Evolutionary conservation across 2,113 vertebrate species (phyloP).

Genomic region (Carettochelys insculpta): DNA sequence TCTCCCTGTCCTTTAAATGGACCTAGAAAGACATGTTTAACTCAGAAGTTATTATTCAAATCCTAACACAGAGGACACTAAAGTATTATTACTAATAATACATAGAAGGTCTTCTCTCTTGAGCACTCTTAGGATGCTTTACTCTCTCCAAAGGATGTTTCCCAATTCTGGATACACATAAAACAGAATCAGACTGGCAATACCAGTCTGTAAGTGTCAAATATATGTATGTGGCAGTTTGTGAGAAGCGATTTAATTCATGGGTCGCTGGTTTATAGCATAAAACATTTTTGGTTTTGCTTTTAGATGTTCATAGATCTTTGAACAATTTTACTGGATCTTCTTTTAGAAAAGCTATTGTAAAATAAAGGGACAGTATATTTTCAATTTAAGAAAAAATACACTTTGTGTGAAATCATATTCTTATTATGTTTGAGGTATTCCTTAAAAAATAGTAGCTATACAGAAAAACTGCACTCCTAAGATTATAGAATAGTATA

Average conservation of each 20-base stretch:
- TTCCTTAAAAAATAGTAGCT: background rate
- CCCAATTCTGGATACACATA: conserved; percentile 48
- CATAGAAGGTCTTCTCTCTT: conserved; percentile 9
- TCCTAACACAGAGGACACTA: conserved; percentile 16
- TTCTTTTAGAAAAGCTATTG: background rate
- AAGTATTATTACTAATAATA: background rate
- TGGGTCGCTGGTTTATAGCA: conserved; percentile 1
- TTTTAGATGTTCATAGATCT: background rate
- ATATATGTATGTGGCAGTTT: conserved; percentile 59
- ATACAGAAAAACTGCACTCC: no score
- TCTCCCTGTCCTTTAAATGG: background rate
- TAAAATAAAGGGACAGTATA: background rate
- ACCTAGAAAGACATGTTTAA: background rate
- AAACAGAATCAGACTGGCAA: conserved; percentile 64
- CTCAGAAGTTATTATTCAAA: background rate
- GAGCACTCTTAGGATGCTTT: background rate
- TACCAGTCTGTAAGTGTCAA: conserved; percentile 48
- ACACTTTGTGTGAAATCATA: background rate
- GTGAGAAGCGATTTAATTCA: conserved; percentile 64
- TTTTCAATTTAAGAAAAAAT: background rate
- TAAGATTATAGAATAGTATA: no score
- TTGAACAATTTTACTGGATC: background rate
- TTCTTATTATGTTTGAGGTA: background rate
- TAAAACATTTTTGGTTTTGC: background rate
- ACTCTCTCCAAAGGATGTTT: conserved; percentile 30